Conservation (phyloP, 2,888 invertebrate genomes). For the Ophioninae sp. region DNA sequence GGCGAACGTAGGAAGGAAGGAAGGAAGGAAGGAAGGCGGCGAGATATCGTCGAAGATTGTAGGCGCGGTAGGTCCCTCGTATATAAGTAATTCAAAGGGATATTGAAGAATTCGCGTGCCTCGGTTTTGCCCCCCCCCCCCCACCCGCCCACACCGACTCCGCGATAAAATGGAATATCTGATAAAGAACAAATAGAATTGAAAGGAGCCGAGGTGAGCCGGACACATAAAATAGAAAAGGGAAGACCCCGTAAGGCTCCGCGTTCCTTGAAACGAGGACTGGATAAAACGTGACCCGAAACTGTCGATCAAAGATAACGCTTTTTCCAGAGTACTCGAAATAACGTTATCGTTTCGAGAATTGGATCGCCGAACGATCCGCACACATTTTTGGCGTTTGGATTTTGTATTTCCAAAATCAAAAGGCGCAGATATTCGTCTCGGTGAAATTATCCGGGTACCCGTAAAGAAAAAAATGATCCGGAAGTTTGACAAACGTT, state of each 20-base stretch:
- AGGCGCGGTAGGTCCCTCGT: constrained; percentile 54
- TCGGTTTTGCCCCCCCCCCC: constrained; percentile 51
- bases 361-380: not conserved
- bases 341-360: not conserved
- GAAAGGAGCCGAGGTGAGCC: constrained; percentile 1
- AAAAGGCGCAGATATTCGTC: too few relatives aligned
- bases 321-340: not conserved
- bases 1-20: constrained; percentile 5
- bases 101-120: constrained; percentile 57
- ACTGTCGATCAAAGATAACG: constrained; percentile 11
- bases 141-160: not conserved
- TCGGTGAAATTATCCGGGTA: too few relatives aligned
- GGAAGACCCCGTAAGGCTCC: not conserved
- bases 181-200: constrained; percentile 64
- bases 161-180: constrained; percentile 79
- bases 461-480: not conserved
- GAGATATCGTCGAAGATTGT: constrained; percentile 64
- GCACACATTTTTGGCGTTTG: not conserved
- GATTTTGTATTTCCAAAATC: too few relatives aligned
- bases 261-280: constrained; percentile 9
- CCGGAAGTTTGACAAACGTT: not conserved
- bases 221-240: constrained; percentile 27
- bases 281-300: constrained; percentile 7
- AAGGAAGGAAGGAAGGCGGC: constrained; percentile 47
- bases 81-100: constrained; percentile 42